Evolutionary conservation across 2,888 invertebrate genomes (phyloP).

Genomic region (Chydorus sphaericus): DNA sequence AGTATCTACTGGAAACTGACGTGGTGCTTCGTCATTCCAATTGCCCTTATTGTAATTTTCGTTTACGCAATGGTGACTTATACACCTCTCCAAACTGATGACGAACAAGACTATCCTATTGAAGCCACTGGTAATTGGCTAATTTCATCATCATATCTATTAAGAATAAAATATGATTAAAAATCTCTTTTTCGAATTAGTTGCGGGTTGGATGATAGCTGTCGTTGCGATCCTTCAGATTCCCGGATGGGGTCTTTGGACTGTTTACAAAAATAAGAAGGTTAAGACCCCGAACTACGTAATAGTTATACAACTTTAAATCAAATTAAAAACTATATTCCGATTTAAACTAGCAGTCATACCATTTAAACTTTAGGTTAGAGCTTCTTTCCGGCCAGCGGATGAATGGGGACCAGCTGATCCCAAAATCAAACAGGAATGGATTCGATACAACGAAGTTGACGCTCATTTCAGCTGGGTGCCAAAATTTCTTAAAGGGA

Average conservation of each 20-base stretch:
- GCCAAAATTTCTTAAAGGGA: background rate
- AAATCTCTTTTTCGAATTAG: no score
- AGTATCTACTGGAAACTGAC: slow-evolving; percentile 30
- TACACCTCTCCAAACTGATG: slow-evolving; percentile 41
- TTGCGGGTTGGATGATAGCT: slow-evolving; percentile 17
- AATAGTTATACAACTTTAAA: no score
- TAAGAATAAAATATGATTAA: background rate
- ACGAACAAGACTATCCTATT: slow-evolving; percentile 40
- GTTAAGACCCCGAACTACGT: no score
- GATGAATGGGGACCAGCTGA: slow-evolving; percentile 23
- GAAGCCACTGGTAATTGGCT: slow-evolving; percentile 25
- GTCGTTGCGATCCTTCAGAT: slow-evolving; percentile 29
- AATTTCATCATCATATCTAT: background rate
- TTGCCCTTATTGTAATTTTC: slow-evolving; percentile 24
- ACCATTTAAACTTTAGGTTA: no score
- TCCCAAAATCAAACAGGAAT: slow-evolving; percentile 24
- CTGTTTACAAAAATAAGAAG: slow-evolving; percentile 25
- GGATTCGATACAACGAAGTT: slow-evolving; percentile 26
- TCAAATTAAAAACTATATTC: no score
- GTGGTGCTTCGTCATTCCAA: slow-evolving; percentile 31
- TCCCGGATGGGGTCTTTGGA: slow-evolving; percentile 33
- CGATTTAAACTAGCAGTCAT: no score
- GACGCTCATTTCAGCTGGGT: background rate
- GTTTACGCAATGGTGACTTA: slow-evolving; percentile 25
- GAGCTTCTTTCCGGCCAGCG: slow-evolving; percentile 20